Evolutionary conservation across 2,113 vertebrate genomes (phyloP).

Genomic region (Callaeas wilsoni): DNA sequence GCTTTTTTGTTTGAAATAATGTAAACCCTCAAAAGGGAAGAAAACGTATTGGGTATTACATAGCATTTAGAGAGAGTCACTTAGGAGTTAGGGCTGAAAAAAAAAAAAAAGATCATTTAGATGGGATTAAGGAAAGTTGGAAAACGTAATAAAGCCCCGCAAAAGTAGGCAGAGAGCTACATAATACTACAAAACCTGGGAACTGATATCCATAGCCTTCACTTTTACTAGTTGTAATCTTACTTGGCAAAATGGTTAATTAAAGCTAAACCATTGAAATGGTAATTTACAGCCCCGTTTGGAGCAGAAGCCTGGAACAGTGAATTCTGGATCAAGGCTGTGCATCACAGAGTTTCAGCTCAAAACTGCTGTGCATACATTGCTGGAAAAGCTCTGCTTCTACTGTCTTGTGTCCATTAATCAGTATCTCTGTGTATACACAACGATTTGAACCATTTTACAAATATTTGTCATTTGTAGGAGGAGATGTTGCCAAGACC

Average conservation of each 20-base stretch:
- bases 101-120: background rate
- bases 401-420: conserved; percentile 24
- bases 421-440: conserved; percentile 31
- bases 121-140: background rate
- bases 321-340: conserved; percentile 10
- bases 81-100: background rate
- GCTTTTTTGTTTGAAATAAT: conserved; percentile 18
- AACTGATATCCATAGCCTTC: background rate
- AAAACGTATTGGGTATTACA: conserved; percentile 5
- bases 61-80: background rate
- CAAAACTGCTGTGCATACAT: background rate
- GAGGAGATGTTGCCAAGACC: conserved; percentile 18
- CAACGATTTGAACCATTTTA: conserved; percentile 8
- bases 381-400: conserved; percentile 26
- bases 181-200: background rate
- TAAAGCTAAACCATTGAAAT: conserved; percentile 29
- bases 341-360: background rate
- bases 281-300: background rate
- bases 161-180: background rate
- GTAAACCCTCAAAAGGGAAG: background rate
- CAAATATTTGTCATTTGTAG: conserved; percentile 57
- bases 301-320: background rate
- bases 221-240: background rate
- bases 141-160: background rate
- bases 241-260: conserved; percentile 47